Conservation (phyloP, 2,797 vertebrate genomes). For the Falco biarmicus region DNA sequence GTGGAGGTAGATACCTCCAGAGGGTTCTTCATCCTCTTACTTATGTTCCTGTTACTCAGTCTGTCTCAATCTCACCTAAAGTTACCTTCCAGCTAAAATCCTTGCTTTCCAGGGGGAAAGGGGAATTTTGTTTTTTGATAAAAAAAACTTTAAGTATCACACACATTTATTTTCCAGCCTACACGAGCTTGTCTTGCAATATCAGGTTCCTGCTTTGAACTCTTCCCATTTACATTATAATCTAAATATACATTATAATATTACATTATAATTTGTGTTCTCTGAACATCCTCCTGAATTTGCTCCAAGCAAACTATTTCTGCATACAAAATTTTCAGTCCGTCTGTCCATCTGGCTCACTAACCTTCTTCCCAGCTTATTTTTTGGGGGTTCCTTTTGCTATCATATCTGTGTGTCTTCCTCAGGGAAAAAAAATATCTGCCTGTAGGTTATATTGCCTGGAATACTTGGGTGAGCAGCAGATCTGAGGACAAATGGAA, state of each 20-base stretch:
- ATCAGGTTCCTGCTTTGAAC: not conserved
- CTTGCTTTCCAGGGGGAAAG: not conserved
- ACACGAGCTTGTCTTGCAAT: not conserved
- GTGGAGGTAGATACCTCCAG: not conserved
- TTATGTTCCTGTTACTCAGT: not conserved
- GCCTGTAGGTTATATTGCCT: slow-evolving; percentile 49
- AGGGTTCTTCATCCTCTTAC: not conserved
- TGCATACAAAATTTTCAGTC: slow-evolving; percentile 19
- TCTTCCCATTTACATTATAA: not conserved
- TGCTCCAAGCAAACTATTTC: not conserved
- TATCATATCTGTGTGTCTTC: not conserved
- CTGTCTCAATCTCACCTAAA: not conserved
- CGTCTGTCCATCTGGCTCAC: slow-evolving; percentile 48
- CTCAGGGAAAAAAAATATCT: not conserved
- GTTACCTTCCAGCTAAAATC: not conserved
- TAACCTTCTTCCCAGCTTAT: slow-evolving; percentile 3
- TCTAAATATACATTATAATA: too few relatives aligned
- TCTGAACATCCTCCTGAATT: not conserved
- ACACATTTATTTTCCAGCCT: slow-evolving; percentile 4
- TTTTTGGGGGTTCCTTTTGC: not conserved
- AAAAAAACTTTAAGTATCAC: not conserved
- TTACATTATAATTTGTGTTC: not conserved
- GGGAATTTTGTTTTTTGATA: not conserved
- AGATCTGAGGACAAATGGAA: slow-evolving; percentile 19
- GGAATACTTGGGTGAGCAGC: slow-evolving; percentile 38